Conservation (phyloP, 1,140 invertebrate species). For the Phthorimaea operculella region DNA sequence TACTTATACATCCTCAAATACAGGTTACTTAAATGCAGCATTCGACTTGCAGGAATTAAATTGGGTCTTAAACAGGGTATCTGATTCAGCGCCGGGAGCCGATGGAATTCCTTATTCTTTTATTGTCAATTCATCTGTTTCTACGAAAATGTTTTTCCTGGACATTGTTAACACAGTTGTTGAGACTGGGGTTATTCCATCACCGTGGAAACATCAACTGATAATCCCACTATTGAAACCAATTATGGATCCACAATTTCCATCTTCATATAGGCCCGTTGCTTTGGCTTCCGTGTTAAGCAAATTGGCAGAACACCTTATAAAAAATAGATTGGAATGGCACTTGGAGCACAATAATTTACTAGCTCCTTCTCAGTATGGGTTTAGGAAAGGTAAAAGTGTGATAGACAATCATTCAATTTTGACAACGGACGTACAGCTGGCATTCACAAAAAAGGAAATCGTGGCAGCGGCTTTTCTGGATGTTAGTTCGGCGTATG, state of each 20-base stretch:
- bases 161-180: background rate
- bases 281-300: background rate
- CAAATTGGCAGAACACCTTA: background rate
- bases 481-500: background rate
- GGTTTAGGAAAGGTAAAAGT: conserved; percentile 10
- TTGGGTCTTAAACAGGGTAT: background rate
- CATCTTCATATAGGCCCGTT: background rate
- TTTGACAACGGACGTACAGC: background rate
- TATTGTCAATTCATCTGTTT: background rate
- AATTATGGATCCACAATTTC: background rate
- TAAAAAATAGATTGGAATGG: background rate
- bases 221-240: background rate
- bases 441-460: conserved; percentile 3
- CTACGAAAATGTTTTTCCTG: background rate
- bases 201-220: background rate
- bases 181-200: background rate
- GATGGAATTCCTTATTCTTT: background rate
- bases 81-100: background rate
- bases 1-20: no score
- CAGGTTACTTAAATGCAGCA: no score
- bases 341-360: background rate
- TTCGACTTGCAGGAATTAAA: background rate
- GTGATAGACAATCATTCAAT: background rate
- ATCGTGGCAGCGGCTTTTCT: conserved; percentile 2
- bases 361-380: conserved; percentile 8